phyloP scores from a whole-genome alignment of 2,888 invertebrate species.

The Drosophila stalkeri region DNA sequence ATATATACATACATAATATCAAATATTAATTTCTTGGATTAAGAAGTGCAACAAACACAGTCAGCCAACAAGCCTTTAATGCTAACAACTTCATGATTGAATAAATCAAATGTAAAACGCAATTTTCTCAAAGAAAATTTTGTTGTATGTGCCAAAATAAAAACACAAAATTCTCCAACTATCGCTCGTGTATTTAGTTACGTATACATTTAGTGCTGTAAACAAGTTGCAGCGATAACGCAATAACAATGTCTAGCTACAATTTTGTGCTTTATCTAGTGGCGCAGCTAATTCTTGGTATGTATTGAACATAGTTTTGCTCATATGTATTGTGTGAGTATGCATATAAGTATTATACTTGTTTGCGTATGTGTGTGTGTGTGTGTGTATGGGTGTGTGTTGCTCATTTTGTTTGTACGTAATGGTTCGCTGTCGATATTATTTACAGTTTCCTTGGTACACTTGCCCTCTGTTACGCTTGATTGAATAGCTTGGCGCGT shows the following conservation, averaged over 20 bases:
- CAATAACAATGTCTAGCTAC: slow-evolving; percentile 59
- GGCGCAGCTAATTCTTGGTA: slow-evolving; percentile 68
- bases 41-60: slow-evolving; percentile 34
- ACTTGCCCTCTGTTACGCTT: slow-evolving; percentile 16
- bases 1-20: slow-evolving; percentile 29
- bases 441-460: slow-evolving; percentile 39
- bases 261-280: slow-evolving; percentile 65
- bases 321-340: slow-evolving; percentile 22
- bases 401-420: slow-evolving; percentile 17
- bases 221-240: slow-evolving; percentile 62
- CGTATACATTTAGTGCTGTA: slow-evolving; percentile 63
- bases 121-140: slow-evolving; percentile 30
- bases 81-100: slow-evolving; percentile 11
- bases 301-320: slow-evolving; percentile 35
- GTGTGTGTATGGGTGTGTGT: slow-evolving; percentile 1
- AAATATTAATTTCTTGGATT: slow-evolving; percentile 37
- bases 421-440: slow-evolving; percentile 46
- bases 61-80: slow-evolving; percentile 29
- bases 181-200: slow-evolving; percentile 51
- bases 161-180: slow-evolving; percentile 30
- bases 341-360: not conserved
- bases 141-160: slow-evolving; percentile 60
- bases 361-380: too few relatives aligned
- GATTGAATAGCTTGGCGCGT: slow-evolving; percentile 34
- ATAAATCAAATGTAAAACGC: slow-evolving; percentile 29